Evolutionary conservation across 1,140 invertebrate genomes (phyloP).

Genomic region (Agrilus planipennis): DNA sequence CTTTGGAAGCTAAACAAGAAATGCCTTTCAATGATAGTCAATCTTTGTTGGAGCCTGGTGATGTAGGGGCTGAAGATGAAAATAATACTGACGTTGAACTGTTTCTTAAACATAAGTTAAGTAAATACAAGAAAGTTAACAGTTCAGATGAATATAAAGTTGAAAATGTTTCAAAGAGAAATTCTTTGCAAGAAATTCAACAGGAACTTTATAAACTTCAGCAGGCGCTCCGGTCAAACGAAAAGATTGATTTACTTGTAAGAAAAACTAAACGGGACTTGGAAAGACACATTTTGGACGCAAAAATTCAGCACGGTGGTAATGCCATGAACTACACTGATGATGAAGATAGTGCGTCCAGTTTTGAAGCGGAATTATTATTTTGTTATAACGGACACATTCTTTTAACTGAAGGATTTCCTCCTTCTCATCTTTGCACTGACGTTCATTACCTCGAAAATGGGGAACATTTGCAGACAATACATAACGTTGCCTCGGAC

Average conservation of each 20-base stretch:
- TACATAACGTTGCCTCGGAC: conserved; percentile 54
- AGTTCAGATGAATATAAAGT: neutral
- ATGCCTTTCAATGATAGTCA: conserved; percentile 11
- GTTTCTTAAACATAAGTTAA: conserved; percentile 4
- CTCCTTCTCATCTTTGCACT: conserved; percentile 50
- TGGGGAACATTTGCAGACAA: conserved; percentile 44
- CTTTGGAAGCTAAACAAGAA: conserved; percentile 42
- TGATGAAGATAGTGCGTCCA: conserved; percentile 53
- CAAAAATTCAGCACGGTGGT: conserved; percentile 61
- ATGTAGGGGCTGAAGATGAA: conserved; percentile 17
- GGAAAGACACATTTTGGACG: conserved; percentile 44
- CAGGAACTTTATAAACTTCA: conserved; percentile 8
- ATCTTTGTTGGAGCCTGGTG: conserved; percentile 15
- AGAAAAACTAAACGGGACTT: conserved; percentile 37
- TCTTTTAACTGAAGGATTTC: conserved; percentile 53
- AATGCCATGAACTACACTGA: conserved; percentile 48
- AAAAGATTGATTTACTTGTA: conserved; percentile 8
- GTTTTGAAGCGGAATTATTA: conserved; percentile 63
- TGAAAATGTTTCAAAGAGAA: conserved; percentile 3
- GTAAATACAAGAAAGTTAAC: neutral
- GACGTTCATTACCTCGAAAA: conserved; percentile 54
- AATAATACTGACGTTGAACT: conserved; percentile 17
- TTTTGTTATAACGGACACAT: conserved; percentile 62
- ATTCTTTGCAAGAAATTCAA: conserved; percentile 9
- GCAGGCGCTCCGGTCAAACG: conserved; percentile 5